These are phyloP conservation scores for Probosciger aterrimus DNA, from an alignment of 2,113 vertebrate genomes.

Conservation along the genomic window DNA sequence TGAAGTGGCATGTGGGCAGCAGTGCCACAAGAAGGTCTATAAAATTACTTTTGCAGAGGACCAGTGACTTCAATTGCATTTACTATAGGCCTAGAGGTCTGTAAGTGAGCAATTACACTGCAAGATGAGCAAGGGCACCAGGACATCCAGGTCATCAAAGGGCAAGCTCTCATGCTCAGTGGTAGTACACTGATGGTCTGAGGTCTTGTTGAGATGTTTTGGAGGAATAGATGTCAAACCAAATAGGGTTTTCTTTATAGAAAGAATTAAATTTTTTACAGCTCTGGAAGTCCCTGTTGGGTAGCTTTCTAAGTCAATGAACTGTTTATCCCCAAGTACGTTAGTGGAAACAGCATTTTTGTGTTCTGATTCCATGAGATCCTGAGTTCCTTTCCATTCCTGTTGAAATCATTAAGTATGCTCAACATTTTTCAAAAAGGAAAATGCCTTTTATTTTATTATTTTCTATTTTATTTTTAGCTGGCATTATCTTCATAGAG, in stretches of 20 bases:
- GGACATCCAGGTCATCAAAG: not conserved
- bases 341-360: not conserved
- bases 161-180: not conserved
- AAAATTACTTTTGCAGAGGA: not conserved
- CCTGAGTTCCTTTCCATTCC: not conserved
- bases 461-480: constrained; percentile 58
- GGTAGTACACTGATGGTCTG: not conserved
- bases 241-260: not conserved
- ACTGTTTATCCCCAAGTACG: not conserved
- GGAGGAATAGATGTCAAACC: not conserved
- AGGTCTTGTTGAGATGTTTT: not conserved
- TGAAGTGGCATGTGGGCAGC: not conserved
- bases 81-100: not conserved
- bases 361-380: not conserved
- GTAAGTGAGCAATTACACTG: not conserved
- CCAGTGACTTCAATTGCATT: not conserved
- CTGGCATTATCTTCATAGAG: constrained; percentile 57
- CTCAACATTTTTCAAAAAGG: not conserved
- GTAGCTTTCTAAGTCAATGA: not conserved
- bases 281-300: not conserved
- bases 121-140: not conserved
- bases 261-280: not conserved
- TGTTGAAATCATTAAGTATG: not conserved
- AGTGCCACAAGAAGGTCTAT: not conserved
- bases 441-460: constrained; percentile 39